phyloP scores from a whole-genome alignment of 2,113 vertebrate genomes.

The Gallinago media region DNA sequence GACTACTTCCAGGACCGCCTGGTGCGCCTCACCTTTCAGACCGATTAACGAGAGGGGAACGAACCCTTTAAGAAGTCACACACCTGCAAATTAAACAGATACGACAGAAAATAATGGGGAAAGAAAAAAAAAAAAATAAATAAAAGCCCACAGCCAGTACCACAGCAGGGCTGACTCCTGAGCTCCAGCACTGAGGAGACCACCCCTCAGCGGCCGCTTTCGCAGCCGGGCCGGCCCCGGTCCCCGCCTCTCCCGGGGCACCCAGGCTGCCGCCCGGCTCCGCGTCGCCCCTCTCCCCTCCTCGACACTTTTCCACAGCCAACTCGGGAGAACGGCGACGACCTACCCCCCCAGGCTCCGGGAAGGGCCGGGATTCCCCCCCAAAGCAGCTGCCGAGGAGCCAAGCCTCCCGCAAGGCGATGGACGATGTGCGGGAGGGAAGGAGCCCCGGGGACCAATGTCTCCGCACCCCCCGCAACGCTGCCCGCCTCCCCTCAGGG shows the following conservation, averaged over 20 bases:
- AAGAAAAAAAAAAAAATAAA: neutral
- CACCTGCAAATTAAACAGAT: neutral
- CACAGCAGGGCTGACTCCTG: neutral
- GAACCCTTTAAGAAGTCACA: neutral
- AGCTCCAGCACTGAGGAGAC: neutral
- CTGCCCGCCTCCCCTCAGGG: neutral
- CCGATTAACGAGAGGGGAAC: neutral
- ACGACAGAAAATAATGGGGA: neutral
- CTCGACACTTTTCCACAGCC: accelerated
- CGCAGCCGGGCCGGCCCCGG: neutral
- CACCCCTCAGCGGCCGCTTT: neutral
- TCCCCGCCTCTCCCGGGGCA: neutral
- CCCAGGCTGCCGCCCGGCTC: neutral
- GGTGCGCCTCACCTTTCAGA: neutral
- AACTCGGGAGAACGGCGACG: neutral
- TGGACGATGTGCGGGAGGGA: accelerated
- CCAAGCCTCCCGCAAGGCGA: neutral
- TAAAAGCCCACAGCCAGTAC: neutral
- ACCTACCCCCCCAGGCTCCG: neutral
- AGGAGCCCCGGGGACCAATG: neutral
- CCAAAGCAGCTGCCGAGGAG: neutral
- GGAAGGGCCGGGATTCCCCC: neutral
- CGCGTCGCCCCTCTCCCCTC: accelerated
- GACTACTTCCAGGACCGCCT: neutral
- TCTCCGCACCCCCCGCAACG: neutral